Base-by-base conservation (phyloP, 1,140 invertebrate genomes). In the Drosophila sechellia region DNA sequence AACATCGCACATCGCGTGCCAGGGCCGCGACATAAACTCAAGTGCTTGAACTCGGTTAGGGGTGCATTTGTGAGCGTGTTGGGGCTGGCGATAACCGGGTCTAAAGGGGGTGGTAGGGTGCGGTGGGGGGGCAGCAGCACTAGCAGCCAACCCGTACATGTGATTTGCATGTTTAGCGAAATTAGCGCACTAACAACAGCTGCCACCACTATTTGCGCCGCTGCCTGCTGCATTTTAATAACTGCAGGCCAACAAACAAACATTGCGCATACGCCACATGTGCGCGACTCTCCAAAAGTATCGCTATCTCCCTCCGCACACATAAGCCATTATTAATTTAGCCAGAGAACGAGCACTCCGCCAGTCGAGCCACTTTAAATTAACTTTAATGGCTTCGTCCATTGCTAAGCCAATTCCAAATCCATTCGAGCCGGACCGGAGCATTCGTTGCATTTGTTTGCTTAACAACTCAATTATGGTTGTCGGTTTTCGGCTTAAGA, bases 131-230 rank as follows among this genome's bases (percentile, higher is more conserved):
- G 15, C 15, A 57, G 12, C 54, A 66, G 70, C 56, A 68, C 58
- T 35, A 53, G 55, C 71, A 43, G 54, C 52, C 34, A 68, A 8
- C 61, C 54, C 63, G 57, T 77, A 86, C 83, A 86, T 87, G 76
- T 87, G 84, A 86, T 86, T 86, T 86, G 83, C 83, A 86, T 86
- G 83, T 86, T 86, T 86, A 86, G 83, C 75, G 63, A 86, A 86
- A 86, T 86, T 86, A 86, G 83, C 84, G 83, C 83, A 86, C 83
- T 87, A 86, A 83, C 83, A 86, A 86, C 83, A 87, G 79, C 81
- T 79, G 79, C 79, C 65, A 70, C 52, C 49, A 52, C 43, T 53
- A 58, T 70, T 61, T 45, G 50, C 68, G 48, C 39, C 34, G n/a
- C 63, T 63, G 56, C 63, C 53, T 71, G 56, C 70, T 70, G 75